Evolutionary conservation across 2,888 invertebrate genomes (phyloP).

Genomic region (Hirtodrosophila trivittata): DNA sequence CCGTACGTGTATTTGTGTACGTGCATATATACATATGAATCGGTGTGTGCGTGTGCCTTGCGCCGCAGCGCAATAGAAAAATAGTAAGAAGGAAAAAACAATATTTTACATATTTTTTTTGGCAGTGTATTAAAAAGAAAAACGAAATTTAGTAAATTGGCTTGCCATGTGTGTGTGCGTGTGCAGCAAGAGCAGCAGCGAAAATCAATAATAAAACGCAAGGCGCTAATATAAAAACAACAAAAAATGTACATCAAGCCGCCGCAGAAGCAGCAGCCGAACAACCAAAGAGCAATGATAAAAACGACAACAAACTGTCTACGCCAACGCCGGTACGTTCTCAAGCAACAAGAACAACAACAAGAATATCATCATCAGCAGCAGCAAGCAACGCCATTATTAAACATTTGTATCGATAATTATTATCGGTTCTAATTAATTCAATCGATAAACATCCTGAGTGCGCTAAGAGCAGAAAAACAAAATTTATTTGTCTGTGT

Average conservation of each 20-base stretch:
- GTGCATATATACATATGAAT: constrained; percentile 16
- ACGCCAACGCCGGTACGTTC: constrained; percentile 41
- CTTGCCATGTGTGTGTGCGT: constrained; percentile 44
- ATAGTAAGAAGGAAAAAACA: constrained; percentile 32
- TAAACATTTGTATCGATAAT: constrained; percentile 63
- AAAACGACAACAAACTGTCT: constrained; percentile 51
- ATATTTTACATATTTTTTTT: constrained; percentile 44
- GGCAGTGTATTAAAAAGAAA: constrained; percentile 24
- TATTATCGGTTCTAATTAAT: constrained; percentile 49
- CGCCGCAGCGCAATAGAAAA: constrained; percentile 69
- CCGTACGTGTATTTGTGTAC: constrained; percentile 52
- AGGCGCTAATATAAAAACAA: constrained; percentile 22
- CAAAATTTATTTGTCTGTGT: constrained; percentile 13
- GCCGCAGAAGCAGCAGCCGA: constrained; percentile 24
- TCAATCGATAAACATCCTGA: constrained; percentile 34
- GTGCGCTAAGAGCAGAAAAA: constrained; percentile 8
- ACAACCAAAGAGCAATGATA: constrained; percentile 44
- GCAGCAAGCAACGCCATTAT: constrained; percentile 42
- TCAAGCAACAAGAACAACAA: constrained; percentile 32
- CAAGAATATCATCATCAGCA: constrained; percentile 18
- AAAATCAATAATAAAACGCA: constrained; percentile 71
- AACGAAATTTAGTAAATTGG: constrained; percentile 19
- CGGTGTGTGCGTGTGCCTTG: constrained; percentile 40
- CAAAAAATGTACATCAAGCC: constrained; percentile 47
- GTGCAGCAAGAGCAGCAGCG: constrained; percentile 34